phyloP scores from a whole-genome alignment of 2,888 invertebrate species.

The Drosophila eohydei region DNA sequence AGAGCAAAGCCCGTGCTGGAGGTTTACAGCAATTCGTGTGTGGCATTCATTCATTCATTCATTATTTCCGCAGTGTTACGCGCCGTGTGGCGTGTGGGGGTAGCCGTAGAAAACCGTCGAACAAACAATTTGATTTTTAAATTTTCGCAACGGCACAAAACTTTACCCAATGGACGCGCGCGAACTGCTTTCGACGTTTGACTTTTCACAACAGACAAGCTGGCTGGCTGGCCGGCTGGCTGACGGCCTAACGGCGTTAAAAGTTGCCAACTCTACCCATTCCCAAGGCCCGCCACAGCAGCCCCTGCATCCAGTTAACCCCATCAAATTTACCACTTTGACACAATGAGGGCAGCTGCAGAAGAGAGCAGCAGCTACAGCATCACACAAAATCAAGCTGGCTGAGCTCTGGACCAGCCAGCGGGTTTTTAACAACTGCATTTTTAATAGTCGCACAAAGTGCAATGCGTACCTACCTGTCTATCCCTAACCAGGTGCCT shows the following conservation, averaged over 20 bases:
- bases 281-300: constrained; percentile 8
- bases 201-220: constrained; percentile 54
- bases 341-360: constrained; percentile 71
- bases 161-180: constrained; percentile 55
- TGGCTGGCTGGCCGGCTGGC: not conserved
- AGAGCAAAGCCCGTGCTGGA: not conserved
- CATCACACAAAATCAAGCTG: constrained; percentile 24
- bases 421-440: constrained; percentile 67
- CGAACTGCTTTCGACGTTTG: constrained; percentile 67
- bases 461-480: constrained; percentile 32
- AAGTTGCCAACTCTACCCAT: constrained; percentile 24
- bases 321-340: constrained; percentile 64
- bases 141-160: constrained; percentile 52
- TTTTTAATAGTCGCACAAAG: constrained; percentile 68
- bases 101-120: constrained; percentile 24
- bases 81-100: constrained; percentile 2
- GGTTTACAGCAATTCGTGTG: constrained; percentile 21
- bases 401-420: constrained; percentile 25
- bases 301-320: constrained; percentile 24
- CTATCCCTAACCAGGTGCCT: not conserved
- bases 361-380: constrained; percentile 15
- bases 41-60: constrained; percentile 68
- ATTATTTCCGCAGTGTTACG: constrained; percentile 67
- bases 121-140: constrained; percentile 58
- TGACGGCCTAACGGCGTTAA: constrained; percentile 42